Evolutionary conservation across 2,888 invertebrate genomes (phyloP), one percentile per base, ranked within the genome.

Genomic region (Emesis russula): DNA sequence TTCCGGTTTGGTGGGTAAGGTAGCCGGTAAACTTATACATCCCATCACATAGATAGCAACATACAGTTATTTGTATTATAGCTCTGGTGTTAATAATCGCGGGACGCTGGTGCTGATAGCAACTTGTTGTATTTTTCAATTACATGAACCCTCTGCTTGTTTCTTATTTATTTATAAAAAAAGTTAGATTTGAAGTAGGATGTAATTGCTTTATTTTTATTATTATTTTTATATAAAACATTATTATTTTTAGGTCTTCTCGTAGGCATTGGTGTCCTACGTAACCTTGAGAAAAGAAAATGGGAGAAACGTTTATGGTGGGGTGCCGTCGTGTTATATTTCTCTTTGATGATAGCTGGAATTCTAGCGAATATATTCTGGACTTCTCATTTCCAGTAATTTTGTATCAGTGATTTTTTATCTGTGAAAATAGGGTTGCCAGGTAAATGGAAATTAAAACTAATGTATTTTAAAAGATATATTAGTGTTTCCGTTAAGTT

Each of bases 241-340:
- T 77, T 74, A 2, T 13, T 96, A n/a, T 63, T 70, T 90, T 97
- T 98, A 96, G 99, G 99, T 80, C 98, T 99, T 0, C 98, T 99
- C 25, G 99, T 99, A 53, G 99, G 99, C 25, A 99, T 99, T 87
- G 99, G 99, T 11, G 99, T 99, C 0, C 98, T 99, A n/a, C 98
- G 99, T 33, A 99, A 99, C 97, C 98, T 99, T 7, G 99, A 99
- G 96, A 99, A 99, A 89, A 98, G 99, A 79, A 99, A 99, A 83
- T 99, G 99, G 99, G 99, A 99, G 97, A 99, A 99, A 91, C 98
- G 99, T 0, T 96, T 99, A 0, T 99, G 99, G 99, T 99, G 99
- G 99, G 98, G 99, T 92, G 99, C 99, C 31, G 98, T 99, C 13
- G 97, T 99, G 0, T 96, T 99, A 0, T 99, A 99, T 95, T 98